Base-by-base conservation (phyloP, 1,140 invertebrate species). In the Gerris buenoi region DNA sequence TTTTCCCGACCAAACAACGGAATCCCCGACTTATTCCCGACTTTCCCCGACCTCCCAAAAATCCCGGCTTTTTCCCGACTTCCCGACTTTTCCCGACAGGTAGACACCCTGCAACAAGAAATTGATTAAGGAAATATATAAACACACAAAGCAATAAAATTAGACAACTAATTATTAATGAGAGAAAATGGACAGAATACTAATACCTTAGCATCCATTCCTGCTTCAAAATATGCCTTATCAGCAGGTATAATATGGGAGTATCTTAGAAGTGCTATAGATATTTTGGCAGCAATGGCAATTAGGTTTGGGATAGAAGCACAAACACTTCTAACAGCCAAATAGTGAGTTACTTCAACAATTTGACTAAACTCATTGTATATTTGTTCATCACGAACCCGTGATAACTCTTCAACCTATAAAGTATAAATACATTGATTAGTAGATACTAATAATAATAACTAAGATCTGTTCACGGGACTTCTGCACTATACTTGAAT, bases 231-330 rank as follows among this genome's bases (percentile, higher is more conserved):
- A 75, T 90, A 94, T 5, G 82, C 90, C 72, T 94, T 92, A 76
- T 99, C 97, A 13, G 93, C 91, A 0, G 92, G 88, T 27, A 98
- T 82, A 0, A 97, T 80, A 71, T 98, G 93, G 0, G 90, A 89
- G 75, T 97, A 91, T 5, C 97, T 82, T 0, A 98, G 79, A 1
- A 98, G 75, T 10, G 92, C 86, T 1, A 95, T 80, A 0, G 90
- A 88, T 1, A 88, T 81, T 71, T 90, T 91, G 0, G 86, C 76
- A 0, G 83, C 82, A 0, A 95, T 79, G 23, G 81, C 79, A 23
- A 86, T 82, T 23, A 93, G 78, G 0, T 84, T 78, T n/a, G 81
- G 76, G 58, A 86, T 81, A 14, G 79, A 71, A 59, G 77, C 74
- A 71, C 85, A 88, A 2, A 85, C 88, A 22, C 78, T 79, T 64